Evolutionary conservation across 1,140 invertebrate genomes (phyloP).

Genomic region (Venturia canescens): DNA sequence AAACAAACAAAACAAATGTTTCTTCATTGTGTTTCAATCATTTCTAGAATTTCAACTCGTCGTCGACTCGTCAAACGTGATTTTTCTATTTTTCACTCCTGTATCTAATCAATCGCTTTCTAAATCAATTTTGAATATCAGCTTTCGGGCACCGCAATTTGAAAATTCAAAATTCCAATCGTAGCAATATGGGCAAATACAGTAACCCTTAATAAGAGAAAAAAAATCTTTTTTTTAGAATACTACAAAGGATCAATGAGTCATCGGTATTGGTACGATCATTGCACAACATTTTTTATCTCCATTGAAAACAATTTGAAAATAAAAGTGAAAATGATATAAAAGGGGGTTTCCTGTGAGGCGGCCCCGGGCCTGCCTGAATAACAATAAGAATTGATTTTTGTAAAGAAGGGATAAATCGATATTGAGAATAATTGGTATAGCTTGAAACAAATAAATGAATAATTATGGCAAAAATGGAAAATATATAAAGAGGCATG

Average conservation of each 20-base stretch:
- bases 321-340: neutral
- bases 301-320: constrained; percentile 9
- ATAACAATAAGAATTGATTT: constrained; percentile 61
- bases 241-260: neutral
- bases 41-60: too few relatives aligned
- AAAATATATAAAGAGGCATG: constrained; percentile 42
- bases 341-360: constrained; percentile 50
- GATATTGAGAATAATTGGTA: constrained; percentile 56
- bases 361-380: constrained; percentile 45
- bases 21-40: too few relatives aligned
- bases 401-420: constrained; percentile 58
- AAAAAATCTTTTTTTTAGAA: too few relatives aligned
- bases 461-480: too few relatives aligned
- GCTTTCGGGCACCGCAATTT: too few relatives aligned
- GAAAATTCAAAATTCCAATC: too few relatives aligned
- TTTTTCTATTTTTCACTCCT: too few relatives aligned
- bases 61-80: too few relatives aligned
- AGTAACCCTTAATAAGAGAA: too few relatives aligned
- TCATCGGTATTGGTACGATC: constrained; percentile 49
- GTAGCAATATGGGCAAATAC: too few relatives aligned
- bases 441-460: constrained; percentile 48
- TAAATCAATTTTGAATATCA: too few relatives aligned
- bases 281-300: constrained; percentile 54
- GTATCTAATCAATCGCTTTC: too few relatives aligned
- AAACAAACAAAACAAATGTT: constrained; percentile 10